phyloP scores from a whole-genome alignment of 2,888 invertebrate genomes.

The Agrochola macilenta region DNA sequence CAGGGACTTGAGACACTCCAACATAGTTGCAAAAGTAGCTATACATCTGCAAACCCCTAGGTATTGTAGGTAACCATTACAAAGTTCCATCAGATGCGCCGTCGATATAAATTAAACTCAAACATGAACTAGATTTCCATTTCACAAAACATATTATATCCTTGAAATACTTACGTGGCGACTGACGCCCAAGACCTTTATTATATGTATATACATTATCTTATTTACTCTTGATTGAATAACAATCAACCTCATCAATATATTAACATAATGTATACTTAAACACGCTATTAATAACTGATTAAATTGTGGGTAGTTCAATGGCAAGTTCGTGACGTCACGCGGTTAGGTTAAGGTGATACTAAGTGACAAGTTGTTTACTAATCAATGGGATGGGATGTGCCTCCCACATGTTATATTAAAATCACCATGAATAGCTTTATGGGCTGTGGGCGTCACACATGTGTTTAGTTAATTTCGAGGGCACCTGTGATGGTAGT shows the following conservation, averaged over 20 bases:
- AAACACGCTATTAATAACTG: constrained; percentile 50
- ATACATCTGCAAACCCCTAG: not conserved
- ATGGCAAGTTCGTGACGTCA: constrained; percentile 52
- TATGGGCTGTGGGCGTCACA: constrained; percentile 29
- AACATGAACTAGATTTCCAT: constrained; percentile 31
- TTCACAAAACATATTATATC: constrained; percentile 4
- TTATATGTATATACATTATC: constrained; percentile 38
- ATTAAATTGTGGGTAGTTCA: constrained; percentile 44
- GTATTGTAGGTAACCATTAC: not conserved
- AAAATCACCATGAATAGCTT: constrained; percentile 36
- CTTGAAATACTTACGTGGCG: constrained; percentile 15
- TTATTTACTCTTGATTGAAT: constrained; percentile 58
- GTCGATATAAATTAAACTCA: constrained; percentile 8
- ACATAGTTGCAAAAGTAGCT: not conserved
- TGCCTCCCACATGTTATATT: constrained; percentile 35
- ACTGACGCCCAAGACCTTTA: constrained; percentile 39
- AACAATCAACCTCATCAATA: constrained; percentile 45
- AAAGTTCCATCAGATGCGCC: not conserved
- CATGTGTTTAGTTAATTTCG: constrained; percentile 16
- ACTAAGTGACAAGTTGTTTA: constrained; percentile 58
- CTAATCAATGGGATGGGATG: constrained; percentile 38
- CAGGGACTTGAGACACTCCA: not conserved
- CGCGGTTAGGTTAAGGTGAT: constrained; percentile 9
- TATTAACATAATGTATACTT: constrained; percentile 60
- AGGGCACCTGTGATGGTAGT: constrained; percentile 25